Percentiles rank a stretch among this genome's conserved stretches.
Conservation (phyloP, 1,140 invertebrate genomes). For the Ostrea edulis region DNA sequence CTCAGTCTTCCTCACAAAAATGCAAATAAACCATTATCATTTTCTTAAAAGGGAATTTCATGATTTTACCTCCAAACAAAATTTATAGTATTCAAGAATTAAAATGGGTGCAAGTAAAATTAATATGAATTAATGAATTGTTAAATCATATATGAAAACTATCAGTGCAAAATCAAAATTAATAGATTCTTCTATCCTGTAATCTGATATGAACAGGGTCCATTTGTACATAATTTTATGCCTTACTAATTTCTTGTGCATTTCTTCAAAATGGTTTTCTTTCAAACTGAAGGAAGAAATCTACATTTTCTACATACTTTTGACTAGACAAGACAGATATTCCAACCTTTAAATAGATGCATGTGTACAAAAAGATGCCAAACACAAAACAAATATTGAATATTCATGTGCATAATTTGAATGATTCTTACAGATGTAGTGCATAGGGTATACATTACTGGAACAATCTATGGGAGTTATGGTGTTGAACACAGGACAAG, state of each 20-base stretch:
- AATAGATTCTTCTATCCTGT: too few species aligned
- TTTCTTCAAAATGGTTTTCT: not conserved
- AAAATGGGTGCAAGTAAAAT: too few species aligned
- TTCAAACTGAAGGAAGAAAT: not conserved
- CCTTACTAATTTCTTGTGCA: not conserved
- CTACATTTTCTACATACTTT: not conserved
- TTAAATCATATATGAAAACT: too few species aligned
- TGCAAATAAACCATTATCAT: not conserved
- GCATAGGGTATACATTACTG: constrained; percentile 9
- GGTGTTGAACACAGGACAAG: not conserved
- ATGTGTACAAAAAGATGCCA: not conserved
- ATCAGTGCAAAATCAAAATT: too few species aligned
- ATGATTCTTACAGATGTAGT: not conserved
- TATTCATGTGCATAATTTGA: constrained; percentile 21
- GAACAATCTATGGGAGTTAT: not conserved
- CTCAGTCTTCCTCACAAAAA: not conserved
- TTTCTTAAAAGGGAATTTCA: not conserved
- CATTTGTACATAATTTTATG: not conserved
- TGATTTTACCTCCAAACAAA: too few species aligned
- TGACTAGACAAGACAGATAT: constrained; percentile 15
- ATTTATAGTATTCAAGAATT: too few species aligned
- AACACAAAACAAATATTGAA: not conserved
- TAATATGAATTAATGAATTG: too few species aligned
- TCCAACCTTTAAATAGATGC: not conserved
- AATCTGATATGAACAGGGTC: too few species aligned